A percentile compares a stretch with the other conserved stretches of the same genome.
Evolutionary conservation across 1,140 invertebrate genomes (phyloP).

Genomic region (Augochlora pura): DNA sequence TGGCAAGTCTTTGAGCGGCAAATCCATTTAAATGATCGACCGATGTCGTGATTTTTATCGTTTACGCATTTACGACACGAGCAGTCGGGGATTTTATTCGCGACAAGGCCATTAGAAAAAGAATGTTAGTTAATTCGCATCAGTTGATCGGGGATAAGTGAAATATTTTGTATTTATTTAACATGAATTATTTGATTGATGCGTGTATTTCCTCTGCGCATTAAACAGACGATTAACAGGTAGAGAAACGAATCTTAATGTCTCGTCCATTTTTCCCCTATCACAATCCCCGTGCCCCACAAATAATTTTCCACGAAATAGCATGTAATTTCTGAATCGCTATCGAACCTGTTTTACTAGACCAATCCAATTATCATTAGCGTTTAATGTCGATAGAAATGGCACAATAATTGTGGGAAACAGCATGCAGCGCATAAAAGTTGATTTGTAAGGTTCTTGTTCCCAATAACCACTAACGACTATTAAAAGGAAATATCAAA

Average conservation of each 20-base stretch:
- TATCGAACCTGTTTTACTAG: neutral
- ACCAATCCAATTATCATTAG: neutral
- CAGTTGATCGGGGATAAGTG: too few species aligned
- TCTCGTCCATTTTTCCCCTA: neutral
- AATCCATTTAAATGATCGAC: neutral
- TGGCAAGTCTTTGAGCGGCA: slow-evolving; percentile 4
- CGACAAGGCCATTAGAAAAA: too few species aligned
- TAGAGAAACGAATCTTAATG: neutral
- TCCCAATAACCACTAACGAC: neutral
- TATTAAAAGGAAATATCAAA: neutral
- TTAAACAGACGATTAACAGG: neutral
- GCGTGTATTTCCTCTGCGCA: too few species aligned
- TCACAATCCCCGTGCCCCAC: neutral
- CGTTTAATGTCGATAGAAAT: neutral
- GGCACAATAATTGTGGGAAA: slow-evolving; percentile 2
- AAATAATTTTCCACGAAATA: neutral
- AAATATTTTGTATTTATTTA: too few species aligned
- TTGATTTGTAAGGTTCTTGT: neutral
- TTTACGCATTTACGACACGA: too few species aligned
- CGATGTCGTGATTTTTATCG: too few species aligned
- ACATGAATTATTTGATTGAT: too few species aligned
- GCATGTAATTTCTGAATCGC: neutral
- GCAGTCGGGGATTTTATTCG: too few species aligned
- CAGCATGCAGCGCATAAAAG: neutral
- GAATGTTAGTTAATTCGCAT: too few species aligned